These are phyloP conservation scores for Hirtodrosophila duncani DNA, from an alignment of 2,888 invertebrate genomes.

Conservation along the genomic window DNA sequence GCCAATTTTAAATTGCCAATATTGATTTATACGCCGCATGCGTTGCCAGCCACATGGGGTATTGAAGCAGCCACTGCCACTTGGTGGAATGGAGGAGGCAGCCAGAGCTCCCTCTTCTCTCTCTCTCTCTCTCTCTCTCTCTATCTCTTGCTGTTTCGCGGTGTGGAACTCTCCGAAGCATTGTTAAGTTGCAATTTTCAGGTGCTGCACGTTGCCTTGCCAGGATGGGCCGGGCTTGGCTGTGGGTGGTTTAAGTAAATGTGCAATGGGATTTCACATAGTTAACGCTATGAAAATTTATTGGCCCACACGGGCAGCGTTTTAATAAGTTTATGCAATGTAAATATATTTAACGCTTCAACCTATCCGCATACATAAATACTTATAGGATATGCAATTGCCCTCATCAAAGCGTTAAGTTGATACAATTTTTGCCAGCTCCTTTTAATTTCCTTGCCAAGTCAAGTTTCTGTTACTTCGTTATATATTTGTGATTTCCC, in stretches of 20 bases:
- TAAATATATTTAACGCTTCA: too few species aligned
- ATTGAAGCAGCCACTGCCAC: constrained; percentile 19
- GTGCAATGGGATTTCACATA: constrained; percentile 61
- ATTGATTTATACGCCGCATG: constrained; percentile 65
- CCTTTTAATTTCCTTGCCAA: constrained; percentile 33
- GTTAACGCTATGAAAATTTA: constrained; percentile 63
- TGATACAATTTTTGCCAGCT: constrained; percentile 16
- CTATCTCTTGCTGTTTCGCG: too few species aligned
- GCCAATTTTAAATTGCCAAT: constrained; percentile 73
- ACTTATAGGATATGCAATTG: too few species aligned
- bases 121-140: too few species aligned
- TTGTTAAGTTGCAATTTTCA: constrained; percentile 71
- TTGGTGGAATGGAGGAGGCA: background rate
- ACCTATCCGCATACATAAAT: background rate
- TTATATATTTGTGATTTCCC: constrained; percentile 53
- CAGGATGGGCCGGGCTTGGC: constrained; percentile 33
- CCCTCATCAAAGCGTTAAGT: constrained; percentile 32
- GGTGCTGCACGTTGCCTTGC: constrained; percentile 45
- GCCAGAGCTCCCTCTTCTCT: background rate
- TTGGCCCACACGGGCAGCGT: constrained; percentile 44
- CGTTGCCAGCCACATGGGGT: constrained; percentile 68
- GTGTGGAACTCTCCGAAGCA: constrained; percentile 59
- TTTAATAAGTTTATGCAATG: constrained; percentile 44
- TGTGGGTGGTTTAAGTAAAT: constrained; percentile 57
- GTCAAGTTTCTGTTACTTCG: constrained; percentile 10